Evolutionary conservation across 2,797 vertebrate genomes (phyloP), one percentile per base, ranked within the genome.

Genomic region (Manis javanica): DNA sequence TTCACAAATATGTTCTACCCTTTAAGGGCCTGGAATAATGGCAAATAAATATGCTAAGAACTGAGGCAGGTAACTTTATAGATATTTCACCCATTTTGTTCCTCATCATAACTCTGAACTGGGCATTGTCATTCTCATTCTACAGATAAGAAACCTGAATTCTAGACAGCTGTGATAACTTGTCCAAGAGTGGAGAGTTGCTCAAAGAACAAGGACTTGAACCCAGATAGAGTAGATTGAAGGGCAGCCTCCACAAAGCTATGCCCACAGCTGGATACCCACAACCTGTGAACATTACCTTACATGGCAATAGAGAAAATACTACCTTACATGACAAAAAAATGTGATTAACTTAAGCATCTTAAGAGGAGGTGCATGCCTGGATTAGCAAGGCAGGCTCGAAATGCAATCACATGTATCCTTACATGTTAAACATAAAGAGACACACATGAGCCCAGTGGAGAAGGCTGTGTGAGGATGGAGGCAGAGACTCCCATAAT

Each of bases 1-100:
- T 87, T 96, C 79, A 66, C 83, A 46, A 90, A 89, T 87, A 19
- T 87, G 15, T 23, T 97, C 29, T 68, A 72, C 26, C 24, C 0
- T 94, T 42, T 66, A 18, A 94, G 49, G 39, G 6, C 23, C 68
- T 29, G 0, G 81, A 90, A 86, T 18, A 39, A 51, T 3, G 5
- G 66, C 21, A 94, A 82, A n/a, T 68, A 74, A 81, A 26, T 78
- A 59, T 68, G 10, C 14, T 77, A 79, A 90, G 34, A 74, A 95
- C 3, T 85, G 39, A 64, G 7, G 26, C 74, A 42, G 37, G 16
- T 49, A 72, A 88, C 4, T 55, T 85, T 26, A 72, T 26, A 37
- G 39, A 66, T 37, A 55, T 71, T 71, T 66, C 63, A 53, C 34
- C 1, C 74, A n/a, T 85, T 93, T 69, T 29, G n/a, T 63, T 83